phyloP scores from a whole-genome alignment of 2,113 vertebrate species.

The Mastomys coucha region DNA sequence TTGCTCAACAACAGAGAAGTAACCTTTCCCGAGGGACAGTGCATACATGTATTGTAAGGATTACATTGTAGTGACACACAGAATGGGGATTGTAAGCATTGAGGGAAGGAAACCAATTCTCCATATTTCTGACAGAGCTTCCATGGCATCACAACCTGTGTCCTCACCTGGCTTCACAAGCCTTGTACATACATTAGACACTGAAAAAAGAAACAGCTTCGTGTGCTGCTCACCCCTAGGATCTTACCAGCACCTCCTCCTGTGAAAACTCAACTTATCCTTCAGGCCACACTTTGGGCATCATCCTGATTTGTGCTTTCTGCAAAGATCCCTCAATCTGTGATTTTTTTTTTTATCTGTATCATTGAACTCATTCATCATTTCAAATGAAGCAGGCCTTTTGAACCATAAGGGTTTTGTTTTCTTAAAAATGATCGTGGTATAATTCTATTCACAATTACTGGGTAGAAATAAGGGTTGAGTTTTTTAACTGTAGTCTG shows the following conservation, averaged over 20 bases:
- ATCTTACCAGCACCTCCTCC: background rate
- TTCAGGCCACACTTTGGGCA: constrained; percentile 26
- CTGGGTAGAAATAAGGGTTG: constrained; percentile 42
- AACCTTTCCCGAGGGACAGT: constrained; percentile 63
- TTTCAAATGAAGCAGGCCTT: constrained; percentile 43
- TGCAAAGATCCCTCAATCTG: constrained; percentile 25
- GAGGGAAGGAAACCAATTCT: background rate
- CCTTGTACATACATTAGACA: background rate
- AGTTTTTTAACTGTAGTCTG: constrained; percentile 20
- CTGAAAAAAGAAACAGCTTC: background rate
- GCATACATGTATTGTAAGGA: background rate
- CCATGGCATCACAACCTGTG: background rate
- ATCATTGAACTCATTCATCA: constrained; percentile 13
- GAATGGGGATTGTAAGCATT: background rate
- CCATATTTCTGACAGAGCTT: background rate
- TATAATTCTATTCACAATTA: constrained; percentile 58
- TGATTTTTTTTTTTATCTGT: background rate
- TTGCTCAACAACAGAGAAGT: constrained; percentile 4
- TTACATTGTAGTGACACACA: constrained; percentile 12
- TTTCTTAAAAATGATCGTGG: constrained; percentile 59
- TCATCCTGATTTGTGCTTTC: constrained; percentile 78
- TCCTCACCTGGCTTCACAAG: background rate
- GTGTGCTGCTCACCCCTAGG: background rate
- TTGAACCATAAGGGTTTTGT: background rate
- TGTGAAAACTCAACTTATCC: constrained; percentile 5